These are phyloP conservation scores for Drosophila grimshawi DNA, from an alignment of 1,140 invertebrate species.

Conservation along the genomic window DNA sequence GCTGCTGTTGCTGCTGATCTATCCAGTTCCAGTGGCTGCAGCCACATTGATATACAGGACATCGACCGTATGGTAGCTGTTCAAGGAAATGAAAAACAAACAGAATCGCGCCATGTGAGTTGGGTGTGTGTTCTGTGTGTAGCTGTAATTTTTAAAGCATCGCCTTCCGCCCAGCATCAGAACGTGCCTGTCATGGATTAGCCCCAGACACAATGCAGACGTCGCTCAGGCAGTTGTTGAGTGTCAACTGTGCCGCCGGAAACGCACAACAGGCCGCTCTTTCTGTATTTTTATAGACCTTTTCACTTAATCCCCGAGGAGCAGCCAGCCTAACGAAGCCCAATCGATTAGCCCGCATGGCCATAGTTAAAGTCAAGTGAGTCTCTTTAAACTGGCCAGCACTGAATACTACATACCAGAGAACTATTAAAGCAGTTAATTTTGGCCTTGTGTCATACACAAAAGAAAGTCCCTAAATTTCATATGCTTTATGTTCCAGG, in stretches of 20 bases:
- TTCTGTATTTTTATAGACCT: conserved; percentile 53
- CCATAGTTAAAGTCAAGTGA: conserved; percentile 43
- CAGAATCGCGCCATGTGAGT: conserved; percentile 45
- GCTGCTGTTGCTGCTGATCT: conserved; percentile 9
- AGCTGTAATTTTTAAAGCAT: conserved; percentile 62
- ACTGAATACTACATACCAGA: conserved; percentile 16
- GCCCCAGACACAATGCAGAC: conserved; percentile 53
- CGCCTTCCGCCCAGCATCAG: conserved; percentile 55
- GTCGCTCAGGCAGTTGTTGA: conserved; percentile 51
- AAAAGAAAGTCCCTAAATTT: not conserved
- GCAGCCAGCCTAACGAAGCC: conserved; percentile 11
- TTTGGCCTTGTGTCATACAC: conserved; percentile 26
- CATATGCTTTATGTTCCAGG: not conserved
- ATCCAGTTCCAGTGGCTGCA: conserved; percentile 4
- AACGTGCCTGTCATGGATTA: conserved; percentile 76
- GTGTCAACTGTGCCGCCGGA: conserved; percentile 61
- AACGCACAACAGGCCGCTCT: conserved; percentile 47
- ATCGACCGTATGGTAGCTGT: conserved; percentile 64
- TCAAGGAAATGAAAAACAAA: conserved; percentile 81
- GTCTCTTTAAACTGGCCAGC: conserved; percentile 50
- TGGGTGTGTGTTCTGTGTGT: conserved; percentile 2
- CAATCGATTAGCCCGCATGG: conserved; percentile 36
- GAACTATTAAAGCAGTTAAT: too few relatives aligned
- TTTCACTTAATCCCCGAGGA: conserved; percentile 46
- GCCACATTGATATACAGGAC: conserved; percentile 41